phyloP scores from a whole-genome alignment of 2,113 vertebrate genomes.

The Brachirus orientalis region DNA sequence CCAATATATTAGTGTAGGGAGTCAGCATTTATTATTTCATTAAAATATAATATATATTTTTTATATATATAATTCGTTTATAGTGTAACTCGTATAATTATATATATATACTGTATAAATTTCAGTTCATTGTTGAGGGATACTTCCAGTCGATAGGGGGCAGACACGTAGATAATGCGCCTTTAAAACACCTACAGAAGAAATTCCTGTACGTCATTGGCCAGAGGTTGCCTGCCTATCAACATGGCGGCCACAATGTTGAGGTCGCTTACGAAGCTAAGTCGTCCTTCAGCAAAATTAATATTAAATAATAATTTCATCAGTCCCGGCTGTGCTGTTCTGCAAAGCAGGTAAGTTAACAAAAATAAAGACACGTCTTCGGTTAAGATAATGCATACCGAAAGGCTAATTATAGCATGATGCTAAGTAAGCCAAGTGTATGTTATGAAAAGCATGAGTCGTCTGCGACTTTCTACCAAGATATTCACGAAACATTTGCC shows the following conservation, averaged over 20 bases:
- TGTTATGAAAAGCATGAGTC: background rate
- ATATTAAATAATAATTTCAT: slow-evolving; percentile 65
- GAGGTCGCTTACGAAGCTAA: slow-evolving; percentile 80
- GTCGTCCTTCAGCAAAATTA: slow-evolving; percentile 83
- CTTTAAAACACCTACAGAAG: slow-evolving; percentile 12
- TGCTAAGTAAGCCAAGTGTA: slow-evolving; percentile 20
- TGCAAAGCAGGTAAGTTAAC: slow-evolving; percentile 77
- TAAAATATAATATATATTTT: background rate
- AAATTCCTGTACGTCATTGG: slow-evolving; percentile 26
- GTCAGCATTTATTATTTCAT: background rate
- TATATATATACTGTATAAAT: too few relatives aligned
- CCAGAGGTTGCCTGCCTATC: slow-evolving; percentile 37
- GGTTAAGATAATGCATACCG: background rate
- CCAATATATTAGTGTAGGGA: background rate
- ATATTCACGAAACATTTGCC: background rate
- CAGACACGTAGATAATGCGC: background rate
- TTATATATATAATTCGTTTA: too few relatives aligned
- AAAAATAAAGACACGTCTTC: background rate
- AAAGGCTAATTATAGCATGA: slow-evolving; percentile 40
- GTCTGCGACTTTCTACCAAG: too few relatives aligned
- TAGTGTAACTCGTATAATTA: too few relatives aligned
- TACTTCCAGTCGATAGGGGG: slow-evolving; percentile 26
- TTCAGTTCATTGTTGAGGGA: background rate
- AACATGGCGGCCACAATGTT: slow-evolving; percentile 83
- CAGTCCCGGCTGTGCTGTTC: slow-evolving; percentile 65